Evolutionary conservation across 1,140 invertebrate genomes (phyloP), one percentile per base, ranked within the genome.

Genomic region (Gonioctena quinquepunctata): DNA sequence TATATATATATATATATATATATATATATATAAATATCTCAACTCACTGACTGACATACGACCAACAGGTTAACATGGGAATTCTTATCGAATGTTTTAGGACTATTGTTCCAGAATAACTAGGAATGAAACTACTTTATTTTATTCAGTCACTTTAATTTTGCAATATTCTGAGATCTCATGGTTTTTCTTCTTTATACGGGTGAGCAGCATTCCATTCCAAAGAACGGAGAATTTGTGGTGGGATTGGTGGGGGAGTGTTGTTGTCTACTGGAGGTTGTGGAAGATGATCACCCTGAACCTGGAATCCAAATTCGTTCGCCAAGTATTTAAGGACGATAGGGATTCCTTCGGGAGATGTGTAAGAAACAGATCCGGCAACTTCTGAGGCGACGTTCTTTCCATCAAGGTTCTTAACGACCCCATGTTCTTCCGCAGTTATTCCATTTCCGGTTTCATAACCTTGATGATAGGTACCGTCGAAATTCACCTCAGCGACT

Each of bases 291-390:
- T 69, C 50, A 16, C 70, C 70, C 22, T 70, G 33, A 42, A 65
- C 63, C 57, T 70, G 71, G 68, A 72, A 75, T 26, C 73, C 73
- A 6, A 70, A 63, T 64, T 75, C 72, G 33, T 73, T 66, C 4
- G 72, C 72, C 25, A 67, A 16, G 52, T 70, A 73, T 21, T 56
- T 56, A 4, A 70, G 26, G 4, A 21, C 23, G 8, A 73, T 66
- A 49, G 64, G 68, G 21, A 88, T 86, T 28, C 93, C 93, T 77
- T 94, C 92, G 0, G 92, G 92, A 1, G 92, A 90, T 1, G 92
- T 93, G 81, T 94, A 95, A 64, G 90, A 90, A 72, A 88, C 92
- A 22, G 88, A 88, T 52, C 92, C 92, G 78, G 88, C 86, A 7
- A 90, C 90, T 66, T 75, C 73, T 25, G 22, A 23, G 16, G 89